Evolutionary conservation across 2,113 vertebrate species (phyloP).

Genomic region (Enhydra lutris): DNA sequence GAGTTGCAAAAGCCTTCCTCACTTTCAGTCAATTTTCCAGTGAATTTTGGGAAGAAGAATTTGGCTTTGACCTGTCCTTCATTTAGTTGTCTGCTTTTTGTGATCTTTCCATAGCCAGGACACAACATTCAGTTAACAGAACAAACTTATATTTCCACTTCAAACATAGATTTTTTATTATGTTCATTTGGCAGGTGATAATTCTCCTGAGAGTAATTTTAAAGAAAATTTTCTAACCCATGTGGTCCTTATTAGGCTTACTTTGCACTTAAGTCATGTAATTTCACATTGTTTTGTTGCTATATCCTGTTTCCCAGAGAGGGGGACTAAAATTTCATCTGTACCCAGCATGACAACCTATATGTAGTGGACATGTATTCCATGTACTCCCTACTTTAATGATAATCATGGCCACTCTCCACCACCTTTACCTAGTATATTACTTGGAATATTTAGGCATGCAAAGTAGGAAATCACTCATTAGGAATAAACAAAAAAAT

Average conservation of each 20-base stretch:
- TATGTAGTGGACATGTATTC: not conserved
- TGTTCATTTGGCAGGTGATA: not conserved
- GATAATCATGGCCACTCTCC: not conserved
- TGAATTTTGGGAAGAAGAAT: not conserved
- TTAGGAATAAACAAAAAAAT: not conserved
- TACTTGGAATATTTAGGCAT: not conserved
- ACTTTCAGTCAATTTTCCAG: not conserved
- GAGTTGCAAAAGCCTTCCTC: not conserved
- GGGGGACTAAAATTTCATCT: not conserved
- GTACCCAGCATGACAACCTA: not conserved
- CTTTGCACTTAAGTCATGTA: not conserved
- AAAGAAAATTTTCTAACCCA: not conserved
- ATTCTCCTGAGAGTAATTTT: not conserved
- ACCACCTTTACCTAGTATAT: not conserved
- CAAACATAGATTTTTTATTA: not conserved
- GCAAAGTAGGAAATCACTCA: not conserved
- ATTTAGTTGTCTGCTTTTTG: not conserved
- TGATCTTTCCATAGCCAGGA: not conserved
- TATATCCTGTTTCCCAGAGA: not conserved
- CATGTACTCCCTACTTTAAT: not conserved
- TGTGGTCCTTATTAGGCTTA: not conserved
- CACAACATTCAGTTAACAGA: not conserved
- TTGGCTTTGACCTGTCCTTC: not conserved
- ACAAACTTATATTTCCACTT: not conserved
- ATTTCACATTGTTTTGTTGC: not conserved